phyloP scores from a whole-genome alignment of 2,113 vertebrate genomes.

The Cariama cristata region DNA sequence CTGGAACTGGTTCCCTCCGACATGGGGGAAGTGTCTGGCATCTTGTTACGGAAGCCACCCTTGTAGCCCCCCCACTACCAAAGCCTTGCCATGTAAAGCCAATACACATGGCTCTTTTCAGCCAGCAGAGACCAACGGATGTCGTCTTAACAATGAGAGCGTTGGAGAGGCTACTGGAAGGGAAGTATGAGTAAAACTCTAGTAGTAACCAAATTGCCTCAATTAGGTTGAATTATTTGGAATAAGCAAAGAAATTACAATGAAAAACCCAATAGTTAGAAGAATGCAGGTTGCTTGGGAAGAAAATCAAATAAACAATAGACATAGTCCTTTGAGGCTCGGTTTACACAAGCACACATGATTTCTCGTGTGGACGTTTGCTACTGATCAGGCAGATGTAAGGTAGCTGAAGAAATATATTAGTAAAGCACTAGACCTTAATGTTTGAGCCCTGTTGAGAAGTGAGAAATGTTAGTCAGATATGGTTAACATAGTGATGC shows the following conservation, averaged over 20 bases:
- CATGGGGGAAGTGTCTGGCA: not conserved
- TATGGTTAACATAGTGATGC: not conserved
- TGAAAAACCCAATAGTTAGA: not conserved
- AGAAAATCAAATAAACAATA: not conserved
- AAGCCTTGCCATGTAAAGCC: not conserved
- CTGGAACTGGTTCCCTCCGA: not conserved
- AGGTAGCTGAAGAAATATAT: not conserved
- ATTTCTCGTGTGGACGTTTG: not conserved
- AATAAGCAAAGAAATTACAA: not conserved
- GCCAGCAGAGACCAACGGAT: not conserved
- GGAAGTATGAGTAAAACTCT: not conserved
- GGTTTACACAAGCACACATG: not conserved
- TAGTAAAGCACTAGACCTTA: not conserved
- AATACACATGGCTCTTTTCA: not conserved
- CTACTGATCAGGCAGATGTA: not conserved
- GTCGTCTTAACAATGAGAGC: not conserved
- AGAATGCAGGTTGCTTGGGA: not conserved
- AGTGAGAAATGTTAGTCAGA: not conserved
- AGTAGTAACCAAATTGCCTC: not conserved
- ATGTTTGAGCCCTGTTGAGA: not conserved
- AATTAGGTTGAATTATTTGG: not conserved
- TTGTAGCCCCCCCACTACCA: accelerated
- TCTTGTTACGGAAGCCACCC: not conserved
- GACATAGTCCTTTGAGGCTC: not conserved
- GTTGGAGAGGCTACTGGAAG: not conserved